Evolutionary conservation across 2,888 invertebrate species (phyloP).

Genomic region (Ceratothoa steindachneri): DNA sequence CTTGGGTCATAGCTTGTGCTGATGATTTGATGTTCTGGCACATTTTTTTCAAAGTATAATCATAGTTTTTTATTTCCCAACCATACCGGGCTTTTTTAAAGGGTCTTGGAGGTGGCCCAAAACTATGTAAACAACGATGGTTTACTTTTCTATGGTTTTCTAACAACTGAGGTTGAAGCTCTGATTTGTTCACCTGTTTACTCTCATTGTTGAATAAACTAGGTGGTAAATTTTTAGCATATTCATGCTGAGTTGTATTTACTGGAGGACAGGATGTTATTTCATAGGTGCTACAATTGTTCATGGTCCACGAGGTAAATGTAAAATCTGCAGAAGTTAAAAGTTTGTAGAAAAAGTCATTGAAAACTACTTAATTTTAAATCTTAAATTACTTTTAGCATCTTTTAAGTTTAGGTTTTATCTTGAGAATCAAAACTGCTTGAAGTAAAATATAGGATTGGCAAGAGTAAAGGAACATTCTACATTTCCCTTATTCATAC

Average conservation of each 20-base stretch:
- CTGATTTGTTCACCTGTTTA: background rate
- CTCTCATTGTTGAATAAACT: background rate
- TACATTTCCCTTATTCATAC: no score
- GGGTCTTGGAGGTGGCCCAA: conserved; percentile 40
- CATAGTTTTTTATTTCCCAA: conserved; percentile 47
- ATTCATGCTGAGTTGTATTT: background rate
- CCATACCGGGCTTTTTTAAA: conserved; percentile 47
- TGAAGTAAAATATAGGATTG: no score
- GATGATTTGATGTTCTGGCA: background rate
- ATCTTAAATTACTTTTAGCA: no score
- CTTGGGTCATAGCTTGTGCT: background rate
- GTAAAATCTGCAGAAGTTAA: background rate
- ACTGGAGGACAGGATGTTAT: background rate
- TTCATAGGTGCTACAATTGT: background rate
- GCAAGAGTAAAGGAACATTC: no score
- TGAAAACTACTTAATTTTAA: no score
- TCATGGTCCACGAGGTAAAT: background rate
- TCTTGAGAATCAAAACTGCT: no score
- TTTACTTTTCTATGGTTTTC: background rate
- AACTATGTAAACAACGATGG: background rate
- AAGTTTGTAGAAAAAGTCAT: background rate
- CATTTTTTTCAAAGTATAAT: conserved; percentile 46
- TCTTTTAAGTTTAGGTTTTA: no score
- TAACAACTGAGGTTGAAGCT: background rate
- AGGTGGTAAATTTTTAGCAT: background rate